These are phyloP conservation scores for Alitta virens DNA, from an alignment of 2,888 invertebrate genomes.

Conservation along the genomic window DNA sequence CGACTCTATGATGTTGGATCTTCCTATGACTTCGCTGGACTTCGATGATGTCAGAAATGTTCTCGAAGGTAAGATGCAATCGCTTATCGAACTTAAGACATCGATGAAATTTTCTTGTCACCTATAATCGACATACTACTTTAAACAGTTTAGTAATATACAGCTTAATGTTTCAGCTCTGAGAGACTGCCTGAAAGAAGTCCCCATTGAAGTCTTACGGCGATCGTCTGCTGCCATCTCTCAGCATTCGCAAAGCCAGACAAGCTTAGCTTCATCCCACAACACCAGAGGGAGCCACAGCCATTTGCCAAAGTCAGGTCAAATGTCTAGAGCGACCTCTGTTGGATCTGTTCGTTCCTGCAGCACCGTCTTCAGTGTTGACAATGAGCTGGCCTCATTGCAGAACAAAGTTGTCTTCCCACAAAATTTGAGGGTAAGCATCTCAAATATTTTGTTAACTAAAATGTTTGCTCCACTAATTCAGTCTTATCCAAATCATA, in stretches of 20 bases:
- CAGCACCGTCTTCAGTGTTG: constrained; percentile 29
- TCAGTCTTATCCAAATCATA: background rate
- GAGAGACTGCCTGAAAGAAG: background rate
- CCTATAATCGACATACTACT: too few species aligned
- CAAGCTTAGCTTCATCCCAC: background rate
- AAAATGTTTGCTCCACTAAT: too few species aligned
- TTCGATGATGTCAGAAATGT: background rate
- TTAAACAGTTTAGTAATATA: too few species aligned
- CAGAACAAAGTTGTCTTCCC: constrained; percentile 48
- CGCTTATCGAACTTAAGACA: too few species aligned
- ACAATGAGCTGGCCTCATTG: constrained; percentile 47
- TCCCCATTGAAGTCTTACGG: background rate
- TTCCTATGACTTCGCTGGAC: background rate
- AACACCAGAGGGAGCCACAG: too few species aligned
- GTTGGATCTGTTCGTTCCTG: background rate
- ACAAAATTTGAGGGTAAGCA: constrained; percentile 23
- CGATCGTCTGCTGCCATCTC: too few species aligned
- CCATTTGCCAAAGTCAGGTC: too few species aligned
- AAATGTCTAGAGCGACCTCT: too few species aligned
- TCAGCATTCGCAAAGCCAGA: background rate
- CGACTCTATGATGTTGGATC: constrained; percentile 1
- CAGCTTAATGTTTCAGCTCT: background rate
- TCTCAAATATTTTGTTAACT: background rate
- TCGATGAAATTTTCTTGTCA: too few species aligned
- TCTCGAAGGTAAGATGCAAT: too few species aligned